phyloP scores from a whole-genome alignment of 2,888 invertebrate genomes.

The Chironomus riparius region DNA sequence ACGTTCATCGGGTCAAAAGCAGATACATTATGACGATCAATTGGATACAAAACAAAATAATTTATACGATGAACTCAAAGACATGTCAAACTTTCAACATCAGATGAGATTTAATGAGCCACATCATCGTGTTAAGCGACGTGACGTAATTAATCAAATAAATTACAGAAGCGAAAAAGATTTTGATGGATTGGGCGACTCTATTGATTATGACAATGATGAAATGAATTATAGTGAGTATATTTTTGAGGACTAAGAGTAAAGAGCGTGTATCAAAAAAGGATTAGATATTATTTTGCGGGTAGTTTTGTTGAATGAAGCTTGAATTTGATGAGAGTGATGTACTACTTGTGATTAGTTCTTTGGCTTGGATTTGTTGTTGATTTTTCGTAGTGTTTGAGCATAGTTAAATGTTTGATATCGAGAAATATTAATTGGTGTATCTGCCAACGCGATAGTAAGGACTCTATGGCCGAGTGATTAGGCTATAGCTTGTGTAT shows the following conservation, averaged over 20 bases:
- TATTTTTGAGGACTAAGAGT: neutral
- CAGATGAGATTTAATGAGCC: slow-evolving; percentile 31
- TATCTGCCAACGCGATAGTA: no score
- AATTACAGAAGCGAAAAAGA: neutral
- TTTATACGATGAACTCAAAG: slow-evolving; percentile 9
- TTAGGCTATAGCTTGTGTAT: no score
- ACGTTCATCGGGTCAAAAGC: slow-evolving; percentile 20
- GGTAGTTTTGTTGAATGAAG: no score
- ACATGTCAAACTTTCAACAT: neutral
- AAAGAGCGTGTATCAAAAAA: no score
- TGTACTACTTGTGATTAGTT: no score
- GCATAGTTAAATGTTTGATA: no score
- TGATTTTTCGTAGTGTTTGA: no score
- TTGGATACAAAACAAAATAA: slow-evolving; percentile 5
- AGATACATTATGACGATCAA: slow-evolving; percentile 16
- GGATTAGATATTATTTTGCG: no score
- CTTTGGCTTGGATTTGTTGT: no score
- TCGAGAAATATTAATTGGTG: no score
- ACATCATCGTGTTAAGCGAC: slow-evolving; percentile 18
- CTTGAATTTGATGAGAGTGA: no score
- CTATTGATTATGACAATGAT: neutral
- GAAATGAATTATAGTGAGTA: neutral
- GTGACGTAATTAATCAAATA: slow-evolving; percentile 17
- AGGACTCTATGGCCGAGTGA: no score
- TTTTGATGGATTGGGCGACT: neutral